Evolutionary conservation across 2,797 vertebrate species (phyloP), one percentile per base, ranked within the genome.

Genomic region (Lycodopsis pacificus): DNA sequence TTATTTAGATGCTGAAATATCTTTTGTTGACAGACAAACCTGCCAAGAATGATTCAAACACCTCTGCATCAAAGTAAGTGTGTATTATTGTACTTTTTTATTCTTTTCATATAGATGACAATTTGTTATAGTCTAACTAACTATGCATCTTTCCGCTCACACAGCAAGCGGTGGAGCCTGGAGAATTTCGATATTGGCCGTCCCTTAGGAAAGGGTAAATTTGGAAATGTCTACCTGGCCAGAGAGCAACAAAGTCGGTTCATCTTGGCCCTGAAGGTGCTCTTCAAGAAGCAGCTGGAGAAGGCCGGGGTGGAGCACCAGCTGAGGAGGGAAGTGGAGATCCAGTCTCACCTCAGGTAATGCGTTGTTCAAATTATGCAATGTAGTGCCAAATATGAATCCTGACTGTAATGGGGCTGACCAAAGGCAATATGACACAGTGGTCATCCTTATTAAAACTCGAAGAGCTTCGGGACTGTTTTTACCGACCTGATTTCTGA

Each of bases 271-370:
- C 90, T 99, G 81, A 99, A 99, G 86, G 98, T 99, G 34, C 95
- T 99, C 3, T 99, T 99, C 71, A 99, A 99, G 91, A 94, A 96
- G 25, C 98, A 99, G 69, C 93, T 99, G 40, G 98, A 99, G 88
- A 98, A 98, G 79, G 97, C 98, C 0, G 97, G 97, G 0, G 98
- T 99, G 20, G 98, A 99, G 73, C 98, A 99, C 87, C 98, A 99
- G 65, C 94, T 99, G 62, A 92, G 98, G 64, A 93, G 98, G 74
- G 98, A 99, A 88, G 98, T 99, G 66, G 98, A 99, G 89, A 99
- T 99, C 69, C 98, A 99, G 89, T 99, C 98, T n/a, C 98, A 99
- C 88, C 97, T 99, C 59, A 96, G 98, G 98, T 99, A 91, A 79
- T 0, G 5, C 32, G 2, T 7, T 0, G 0, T 27, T 72, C 1